These are phyloP conservation scores for Cettia cetti DNA, from an alignment of 2,113 vertebrate species.

Conservation along the genomic window DNA sequence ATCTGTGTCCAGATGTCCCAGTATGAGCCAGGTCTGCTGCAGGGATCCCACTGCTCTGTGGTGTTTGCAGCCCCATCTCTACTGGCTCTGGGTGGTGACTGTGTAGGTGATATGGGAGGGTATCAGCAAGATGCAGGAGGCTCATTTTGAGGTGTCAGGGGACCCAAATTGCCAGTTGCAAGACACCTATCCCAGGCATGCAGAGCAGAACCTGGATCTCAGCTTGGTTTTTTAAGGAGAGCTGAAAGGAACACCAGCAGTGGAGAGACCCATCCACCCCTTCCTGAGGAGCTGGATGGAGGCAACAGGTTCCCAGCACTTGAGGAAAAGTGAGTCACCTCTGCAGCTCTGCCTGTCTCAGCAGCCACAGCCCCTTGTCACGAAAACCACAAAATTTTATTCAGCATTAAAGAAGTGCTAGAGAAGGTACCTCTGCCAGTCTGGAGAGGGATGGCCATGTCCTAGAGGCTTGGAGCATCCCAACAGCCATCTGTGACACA, in stretches of 20 bases:
- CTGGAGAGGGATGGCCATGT: background rate
- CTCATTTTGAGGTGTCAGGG: background rate
- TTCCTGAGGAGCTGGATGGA: background rate
- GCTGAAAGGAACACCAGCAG: background rate
- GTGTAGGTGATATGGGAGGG: background rate
- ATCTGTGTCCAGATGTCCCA: background rate
- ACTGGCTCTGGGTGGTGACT: background rate
- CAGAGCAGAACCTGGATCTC: background rate
- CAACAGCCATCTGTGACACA: background rate
- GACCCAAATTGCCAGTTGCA: fast-evolving
- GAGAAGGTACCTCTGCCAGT: background rate
- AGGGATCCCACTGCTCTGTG: fast-evolving
- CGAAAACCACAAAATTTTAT: background rate
- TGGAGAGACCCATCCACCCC: background rate
- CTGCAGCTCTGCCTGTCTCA: background rate
- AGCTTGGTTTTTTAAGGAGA: background rate
- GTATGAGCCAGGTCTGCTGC: background rate
- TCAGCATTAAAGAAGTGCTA: background rate
- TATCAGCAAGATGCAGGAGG: background rate
- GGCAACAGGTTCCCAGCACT: background rate
- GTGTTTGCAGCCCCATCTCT: background rate
- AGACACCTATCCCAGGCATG: background rate
- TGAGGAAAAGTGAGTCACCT: background rate
- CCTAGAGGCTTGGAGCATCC: background rate
- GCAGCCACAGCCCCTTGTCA: background rate